Conservation (phyloP, 2,797 vertebrate species). For the Harpagifer antarcticus region DNA sequence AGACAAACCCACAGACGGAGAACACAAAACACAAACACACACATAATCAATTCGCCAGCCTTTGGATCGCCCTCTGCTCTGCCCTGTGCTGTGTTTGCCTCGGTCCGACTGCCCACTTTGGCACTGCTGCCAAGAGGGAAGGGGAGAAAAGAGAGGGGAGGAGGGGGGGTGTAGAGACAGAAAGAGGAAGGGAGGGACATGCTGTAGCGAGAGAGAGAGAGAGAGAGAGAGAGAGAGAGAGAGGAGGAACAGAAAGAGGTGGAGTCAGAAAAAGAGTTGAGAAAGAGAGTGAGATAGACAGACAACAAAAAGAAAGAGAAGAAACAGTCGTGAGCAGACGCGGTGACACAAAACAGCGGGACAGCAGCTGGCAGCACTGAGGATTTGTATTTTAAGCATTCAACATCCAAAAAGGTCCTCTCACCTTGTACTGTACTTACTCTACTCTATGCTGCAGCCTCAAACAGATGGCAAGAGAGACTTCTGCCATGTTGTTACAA, state of each 20-base stretch:
- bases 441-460: constrained; percentile 43
- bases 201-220: constrained; percentile 64
- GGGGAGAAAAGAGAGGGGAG: constrained; percentile 70
- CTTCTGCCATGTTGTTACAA: constrained; percentile 61
- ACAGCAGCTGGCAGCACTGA: constrained; percentile 46
- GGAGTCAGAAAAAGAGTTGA: constrained; percentile 70
- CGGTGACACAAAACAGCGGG: constrained; percentile 48
- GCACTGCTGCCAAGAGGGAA: constrained; percentile 84
- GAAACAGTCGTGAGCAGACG: constrained; percentile 53
- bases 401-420: constrained; percentile 43
- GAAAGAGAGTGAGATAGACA: constrained; percentile 71
- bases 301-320: constrained; percentile 61
- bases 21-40: constrained; percentile 73
- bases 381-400: constrained; percentile 55
- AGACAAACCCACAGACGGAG: constrained; percentile 46
- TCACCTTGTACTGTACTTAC: constrained; percentile 39
- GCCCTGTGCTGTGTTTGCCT: constrained; percentile 79
- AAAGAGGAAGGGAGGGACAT: constrained; percentile 81
- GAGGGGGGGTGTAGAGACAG: constrained; percentile 55
- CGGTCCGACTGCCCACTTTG: constrained; percentile 86
- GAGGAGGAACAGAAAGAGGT: constrained; percentile 69
- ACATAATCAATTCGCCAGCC: constrained; percentile 80
- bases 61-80: constrained; percentile 83
- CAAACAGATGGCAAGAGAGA: constrained; percentile 54
- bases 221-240: constrained; percentile 15